phyloP scores from a whole-genome alignment of 2,888 invertebrate genomes.

The Eilema sororculum region DNA sequence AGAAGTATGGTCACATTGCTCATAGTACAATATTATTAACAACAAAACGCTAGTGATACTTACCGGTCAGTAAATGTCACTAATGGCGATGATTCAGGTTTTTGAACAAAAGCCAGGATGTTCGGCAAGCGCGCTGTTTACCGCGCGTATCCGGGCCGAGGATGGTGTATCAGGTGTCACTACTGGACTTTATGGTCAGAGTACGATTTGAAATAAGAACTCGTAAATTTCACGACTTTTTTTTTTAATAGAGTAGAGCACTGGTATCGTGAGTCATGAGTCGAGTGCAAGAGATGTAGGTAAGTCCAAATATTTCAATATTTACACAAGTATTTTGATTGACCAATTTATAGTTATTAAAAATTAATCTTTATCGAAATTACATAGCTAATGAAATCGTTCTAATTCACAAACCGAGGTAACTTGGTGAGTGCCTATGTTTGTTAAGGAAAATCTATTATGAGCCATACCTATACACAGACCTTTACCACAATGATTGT shows the following conservation, averaged over 20 bases:
- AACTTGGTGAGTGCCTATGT: no score
- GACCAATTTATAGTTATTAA: no score
- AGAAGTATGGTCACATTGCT: constrained; percentile 5
- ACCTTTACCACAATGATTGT: no score
- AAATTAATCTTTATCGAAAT: no score
- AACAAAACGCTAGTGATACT: constrained; percentile 6
- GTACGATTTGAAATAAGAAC: constrained; percentile 43
- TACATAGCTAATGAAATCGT: no score
- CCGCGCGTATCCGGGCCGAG: constrained; percentile 62
- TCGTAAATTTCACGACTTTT: constrained; percentile 32
- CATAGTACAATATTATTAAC: constrained; percentile 14
- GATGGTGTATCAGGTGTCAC: constrained; percentile 53
- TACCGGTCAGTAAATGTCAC: constrained; percentile 25
- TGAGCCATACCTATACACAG: no score
- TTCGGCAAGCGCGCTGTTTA: constrained; percentile 53
- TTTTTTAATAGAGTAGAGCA: neutral
- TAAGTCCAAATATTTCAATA: no score
- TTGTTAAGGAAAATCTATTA: no score
- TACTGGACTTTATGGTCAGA: constrained; percentile 35
- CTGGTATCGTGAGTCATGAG: no score
- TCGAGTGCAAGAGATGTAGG: no score
- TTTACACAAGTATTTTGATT: no score
- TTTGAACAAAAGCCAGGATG: constrained; percentile 62
- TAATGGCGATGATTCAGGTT: constrained; percentile 52
- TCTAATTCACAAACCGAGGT: no score